Conservation (phyloP, 2,113 vertebrate species). For the Poeciliopsis turrubarensis region DNA sequence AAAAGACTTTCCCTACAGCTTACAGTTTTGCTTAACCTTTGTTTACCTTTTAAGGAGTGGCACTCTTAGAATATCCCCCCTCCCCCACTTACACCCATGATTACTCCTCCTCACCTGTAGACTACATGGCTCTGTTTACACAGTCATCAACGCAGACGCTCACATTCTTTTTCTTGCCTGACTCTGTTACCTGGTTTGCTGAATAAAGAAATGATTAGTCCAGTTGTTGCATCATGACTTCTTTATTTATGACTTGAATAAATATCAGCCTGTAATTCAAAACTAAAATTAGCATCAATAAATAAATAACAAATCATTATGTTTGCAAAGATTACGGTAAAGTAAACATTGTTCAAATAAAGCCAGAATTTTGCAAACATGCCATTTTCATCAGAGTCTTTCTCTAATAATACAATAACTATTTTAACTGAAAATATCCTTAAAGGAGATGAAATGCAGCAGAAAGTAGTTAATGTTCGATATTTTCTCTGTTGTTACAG, state of each 20-base stretch:
- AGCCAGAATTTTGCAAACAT: not conserved
- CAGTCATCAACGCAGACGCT: not conserved
- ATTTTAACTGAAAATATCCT: not conserved
- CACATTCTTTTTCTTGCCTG: not conserved
- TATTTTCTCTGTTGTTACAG: slow-evolving; percentile 68
- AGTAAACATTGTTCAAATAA: not conserved
- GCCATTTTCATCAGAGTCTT: not conserved
- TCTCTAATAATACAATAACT: not conserved
- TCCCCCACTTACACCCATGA: too few species aligned
- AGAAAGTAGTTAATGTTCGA: not conserved
- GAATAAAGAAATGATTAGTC: too few species aligned
- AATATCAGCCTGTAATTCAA: too few species aligned
- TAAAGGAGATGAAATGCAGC: not conserved
- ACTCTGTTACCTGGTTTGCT: too few species aligned
- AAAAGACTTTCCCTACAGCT: not conserved
- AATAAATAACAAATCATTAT: not conserved
- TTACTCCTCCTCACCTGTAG: not conserved
- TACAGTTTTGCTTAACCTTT: not conserved
- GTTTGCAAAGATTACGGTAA: not conserved
- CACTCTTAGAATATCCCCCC: not conserved
- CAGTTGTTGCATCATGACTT: too few species aligned
- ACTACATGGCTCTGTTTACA: not conserved
- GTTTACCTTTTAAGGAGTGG: not conserved
- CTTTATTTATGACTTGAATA: too few species aligned
- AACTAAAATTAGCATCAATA: not conserved